Percentiles rank a stretch among this genome's conserved stretches.
Conservation (phyloP, 1,140 invertebrate species). For the Drosophila paulistorum region DNA sequence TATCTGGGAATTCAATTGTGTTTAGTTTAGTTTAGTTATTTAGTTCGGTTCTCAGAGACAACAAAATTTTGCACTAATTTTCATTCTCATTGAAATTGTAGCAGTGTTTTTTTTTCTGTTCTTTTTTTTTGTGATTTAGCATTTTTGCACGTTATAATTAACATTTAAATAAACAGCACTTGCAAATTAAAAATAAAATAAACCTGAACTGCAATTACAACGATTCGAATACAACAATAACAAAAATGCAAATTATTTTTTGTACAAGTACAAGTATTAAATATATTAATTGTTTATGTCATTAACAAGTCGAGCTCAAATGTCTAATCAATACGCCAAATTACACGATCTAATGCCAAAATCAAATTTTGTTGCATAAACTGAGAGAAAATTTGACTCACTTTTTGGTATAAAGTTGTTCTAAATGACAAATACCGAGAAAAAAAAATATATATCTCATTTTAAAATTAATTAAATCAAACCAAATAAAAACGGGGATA, state of each 20-base stretch:
- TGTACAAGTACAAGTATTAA: constrained; percentile 11
- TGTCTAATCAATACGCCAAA: constrained; percentile 32
- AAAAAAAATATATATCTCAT: no score
- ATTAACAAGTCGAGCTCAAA: constrained; percentile 20
- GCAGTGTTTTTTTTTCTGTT: background rate
- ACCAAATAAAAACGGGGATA: no score
- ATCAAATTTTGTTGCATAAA: constrained; percentile 30
- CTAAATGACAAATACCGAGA: no score
- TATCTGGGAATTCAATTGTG: constrained; percentile 49
- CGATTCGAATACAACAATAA: constrained; percentile 8
- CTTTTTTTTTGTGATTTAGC: constrained; percentile 40
- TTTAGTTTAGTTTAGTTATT: constrained; percentile 52
- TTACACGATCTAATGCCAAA: background rate
- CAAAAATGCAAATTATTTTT: constrained; percentile 11
- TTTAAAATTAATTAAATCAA: no score
- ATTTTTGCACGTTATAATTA: constrained; percentile 76
- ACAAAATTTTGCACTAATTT: constrained; percentile 57
- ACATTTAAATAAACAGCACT: constrained; percentile 37
- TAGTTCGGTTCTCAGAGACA: constrained; percentile 51
- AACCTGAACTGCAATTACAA: constrained; percentile 47
- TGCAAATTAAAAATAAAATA: constrained; percentile 4
- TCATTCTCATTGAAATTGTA: constrained; percentile 56
- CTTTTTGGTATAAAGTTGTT: constrained; percentile 14
- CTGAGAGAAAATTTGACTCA: background rate
- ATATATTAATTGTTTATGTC: constrained; percentile 19